Evolutionary conservation across 2,888 invertebrate species (phyloP).

Genomic region (Sinohyriopsis cumingii): DNA sequence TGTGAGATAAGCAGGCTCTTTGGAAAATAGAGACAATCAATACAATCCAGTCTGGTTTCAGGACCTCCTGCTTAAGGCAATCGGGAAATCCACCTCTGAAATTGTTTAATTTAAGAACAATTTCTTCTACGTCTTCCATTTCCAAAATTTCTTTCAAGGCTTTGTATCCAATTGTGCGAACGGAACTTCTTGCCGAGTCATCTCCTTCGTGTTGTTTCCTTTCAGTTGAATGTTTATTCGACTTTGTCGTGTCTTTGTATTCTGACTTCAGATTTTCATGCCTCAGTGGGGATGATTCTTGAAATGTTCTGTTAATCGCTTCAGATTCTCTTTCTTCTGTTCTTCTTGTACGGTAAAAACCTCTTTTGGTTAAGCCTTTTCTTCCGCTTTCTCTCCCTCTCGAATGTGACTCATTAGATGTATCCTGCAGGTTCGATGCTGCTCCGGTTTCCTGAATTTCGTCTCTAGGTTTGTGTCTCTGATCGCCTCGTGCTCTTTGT

Average conservation of each 20-base stretch:
- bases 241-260: too few species aligned
- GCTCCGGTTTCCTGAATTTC: not conserved
- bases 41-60: constrained; percentile 17
- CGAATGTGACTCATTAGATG: not conserved
- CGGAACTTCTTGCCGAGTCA: too few species aligned
- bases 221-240: too few species aligned
- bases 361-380: constrained; percentile 2
- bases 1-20: constrained; percentile 18
- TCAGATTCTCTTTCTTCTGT: too few species aligned
- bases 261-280: too few species aligned
- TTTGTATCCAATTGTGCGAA: not conserved
- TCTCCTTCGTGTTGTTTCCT: too few species aligned
- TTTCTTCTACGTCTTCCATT: constrained; percentile 8
- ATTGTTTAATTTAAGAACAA: constrained; percentile 25
- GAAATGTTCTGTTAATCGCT: too few species aligned
- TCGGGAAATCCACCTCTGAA: constrained; percentile 31
- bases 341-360: not conserved
- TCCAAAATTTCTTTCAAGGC: constrained; percentile 3
- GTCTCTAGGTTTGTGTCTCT: not conserved
- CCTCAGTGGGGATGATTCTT: too few species aligned
- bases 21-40: constrained; percentile 19
- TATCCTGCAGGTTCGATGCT: not conserved
- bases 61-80: constrained; percentile 10
- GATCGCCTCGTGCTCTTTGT: too few species aligned
- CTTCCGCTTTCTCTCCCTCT: not conserved